Evolutionary conservation across 2,113 vertebrate species (phyloP), one percentile per base, ranked within the genome.

Genomic region (Mixornis gularis): DNA sequence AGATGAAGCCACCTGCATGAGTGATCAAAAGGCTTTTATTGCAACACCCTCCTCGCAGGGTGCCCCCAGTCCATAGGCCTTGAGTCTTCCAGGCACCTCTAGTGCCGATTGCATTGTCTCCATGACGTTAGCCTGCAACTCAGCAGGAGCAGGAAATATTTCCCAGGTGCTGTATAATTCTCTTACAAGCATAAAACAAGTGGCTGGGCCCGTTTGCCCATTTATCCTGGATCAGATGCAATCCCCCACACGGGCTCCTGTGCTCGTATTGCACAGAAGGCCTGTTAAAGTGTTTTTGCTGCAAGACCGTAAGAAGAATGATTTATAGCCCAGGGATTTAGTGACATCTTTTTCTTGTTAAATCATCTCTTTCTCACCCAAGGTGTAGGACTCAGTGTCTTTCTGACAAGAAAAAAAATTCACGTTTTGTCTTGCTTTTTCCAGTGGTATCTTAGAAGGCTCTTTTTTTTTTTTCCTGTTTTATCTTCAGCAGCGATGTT

Each of bases 311-410:
- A 36, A 69, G 85, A 49, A 41, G 63, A 79, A 36, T 90, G 70
- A 95, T 94, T 95, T 93, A 84, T 68, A 92, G 80, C 80, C 81
- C 27, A 20, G 78, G 87, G 84, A 72, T 87, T 91, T n/a, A 68
- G 87, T 76, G 93, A 87, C 78, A 82, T 87, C 53, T 92, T 92
- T 79, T 90, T 68, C 91, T 62, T 89, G 65, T 93, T 93, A 92
- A 91, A 89, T 60, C 87, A 72, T 53, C 49, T 68, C 62, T 87
- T 81, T 82, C 81, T 89, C 63, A 89, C 66, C 66, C 66, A 41
- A 64, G 81, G 41, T 91, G 70, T 55, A 85, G 89, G 62, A 72
- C 62, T 91, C 1, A 0, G 72, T 59, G 49, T 74, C 91, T 92
- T 87, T 74, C 78, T 34, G 62, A 87, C 70, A 69, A 68, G 70